Evolutionary conservation across 2,888 invertebrate species (phyloP), one percentile per base, ranked within the genome.

Genomic region (Sabatieria punctata): DNA sequence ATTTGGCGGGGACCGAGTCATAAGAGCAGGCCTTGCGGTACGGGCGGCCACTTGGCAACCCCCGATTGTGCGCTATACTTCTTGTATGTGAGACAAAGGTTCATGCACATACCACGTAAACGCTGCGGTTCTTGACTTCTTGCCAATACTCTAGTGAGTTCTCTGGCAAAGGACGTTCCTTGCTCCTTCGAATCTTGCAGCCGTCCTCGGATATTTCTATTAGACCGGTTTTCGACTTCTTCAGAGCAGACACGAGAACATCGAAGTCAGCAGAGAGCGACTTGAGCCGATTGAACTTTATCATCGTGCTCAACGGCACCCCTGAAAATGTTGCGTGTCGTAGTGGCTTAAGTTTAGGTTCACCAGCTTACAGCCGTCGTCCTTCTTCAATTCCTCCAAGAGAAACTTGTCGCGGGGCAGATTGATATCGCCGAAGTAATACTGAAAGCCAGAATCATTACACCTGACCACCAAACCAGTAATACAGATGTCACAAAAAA

Each of bases 361-460:
- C 18, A 36, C 18, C 47, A 51, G 52, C 65, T 53, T 64, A 72
- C 72, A 73, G 52, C 73, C 93, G 45, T 88, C 82, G 55, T 86
- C 82, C 52, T 82, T 72, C 55, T 77, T 77, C 1, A 82, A 76
- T 69, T 88, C 80, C 51, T 83, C 82, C 57, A 78, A 77, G n/a
- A 97, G 72, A 65, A 93, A 97, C 68, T 83, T 88, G 66, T 97
- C 95, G 49, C 82, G 76, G 1, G 80, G 79, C 44, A 97, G 72
- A 69, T 97, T 97, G 4, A 81, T 75, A 67, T 97, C 85, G 43
- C 95, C 89, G 73, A 82, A 84, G 61, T 75, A 79, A 60, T 76
- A 79, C 76, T 78, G 61, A 56, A 54, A 71, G 58, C 46, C 43
- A 48, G 46, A 55, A 49, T n/a, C n/a, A 49, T 6, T 11, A 41